A percentile compares a stretch with the other conserved stretches of the same genome.
These are phyloP conservation scores for Drosophila setifemur DNA, from an alignment of 1,140 invertebrate species.

Conservation along the genomic window DNA sequence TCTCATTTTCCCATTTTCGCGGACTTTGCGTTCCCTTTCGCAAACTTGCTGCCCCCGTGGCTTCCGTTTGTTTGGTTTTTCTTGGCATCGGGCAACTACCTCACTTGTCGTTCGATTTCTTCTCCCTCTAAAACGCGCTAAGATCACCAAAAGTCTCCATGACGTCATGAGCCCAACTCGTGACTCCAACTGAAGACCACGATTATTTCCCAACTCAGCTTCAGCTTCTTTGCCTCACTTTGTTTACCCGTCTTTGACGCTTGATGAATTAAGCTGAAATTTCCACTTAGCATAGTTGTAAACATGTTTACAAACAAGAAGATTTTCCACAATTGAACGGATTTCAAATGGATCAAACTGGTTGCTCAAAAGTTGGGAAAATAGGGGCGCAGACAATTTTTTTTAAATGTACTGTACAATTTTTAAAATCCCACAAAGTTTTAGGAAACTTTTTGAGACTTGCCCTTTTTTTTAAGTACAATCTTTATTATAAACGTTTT, in stretches of 20 bases:
- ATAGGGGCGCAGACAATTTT: neutral
- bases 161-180: slow-evolving; percentile 56
- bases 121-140: slow-evolving; percentile 26
- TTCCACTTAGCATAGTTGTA: slow-evolving; percentile 60
- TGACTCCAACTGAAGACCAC: slow-evolving; percentile 48
- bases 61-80: slow-evolving; percentile 26
- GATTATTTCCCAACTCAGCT: too few relatives aligned
- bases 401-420: neutral
- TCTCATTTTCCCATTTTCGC: slow-evolving; percentile 33
- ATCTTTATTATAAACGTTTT: neutral
- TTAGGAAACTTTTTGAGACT: neutral
- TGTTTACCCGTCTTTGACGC: slow-evolving; percentile 1
- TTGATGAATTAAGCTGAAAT: slow-evolving; percentile 21
- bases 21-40: slow-evolving; percentile 32
- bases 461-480: neutral
- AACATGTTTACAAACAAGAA: slow-evolving; percentile 44
- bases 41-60: slow-evolving; percentile 3
- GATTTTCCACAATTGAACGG: slow-evolving; percentile 14
- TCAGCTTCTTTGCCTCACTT: neutral
- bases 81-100: slow-evolving; percentile 49
- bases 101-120: neutral
- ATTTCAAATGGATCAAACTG: slow-evolving; percentile 15
- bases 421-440: neutral
- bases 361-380: neutral
- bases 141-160: slow-evolving; percentile 47